These are phyloP conservation scores for Trachelus stipa DNA, from an alignment of 2,888 invertebrate genomes.

Conservation along the genomic window DNA sequence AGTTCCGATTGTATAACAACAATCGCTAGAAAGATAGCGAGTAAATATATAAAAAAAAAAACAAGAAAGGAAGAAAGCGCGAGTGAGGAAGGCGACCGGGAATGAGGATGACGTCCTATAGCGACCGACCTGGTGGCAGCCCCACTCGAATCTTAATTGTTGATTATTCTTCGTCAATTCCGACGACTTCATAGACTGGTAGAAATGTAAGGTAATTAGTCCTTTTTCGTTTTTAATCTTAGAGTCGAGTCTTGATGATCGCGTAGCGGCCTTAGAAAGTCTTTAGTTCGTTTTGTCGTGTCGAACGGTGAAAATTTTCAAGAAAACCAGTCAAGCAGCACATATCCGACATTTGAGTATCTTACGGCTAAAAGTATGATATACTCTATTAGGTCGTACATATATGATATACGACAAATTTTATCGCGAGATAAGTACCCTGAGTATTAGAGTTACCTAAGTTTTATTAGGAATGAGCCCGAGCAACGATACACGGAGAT, in stretches of 20 bases:
- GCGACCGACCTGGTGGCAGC: background rate
- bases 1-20: background rate
- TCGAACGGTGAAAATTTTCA: background rate
- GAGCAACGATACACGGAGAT: background rate
- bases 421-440: background rate
- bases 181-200: slow-evolving; percentile 51
- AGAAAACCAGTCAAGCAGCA: background rate
- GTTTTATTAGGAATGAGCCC: background rate
- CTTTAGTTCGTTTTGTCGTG: slow-evolving; percentile 20
- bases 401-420: background rate
- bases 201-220: slow-evolving; percentile 32
- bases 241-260: slow-evolving; percentile 15
- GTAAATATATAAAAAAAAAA: background rate
- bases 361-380: background rate
- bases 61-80: background rate
- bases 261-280: slow-evolving; percentile 35
- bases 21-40: background rate
- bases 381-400: background rate
- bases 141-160: slow-evolving; percentile 27
- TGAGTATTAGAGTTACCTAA: background rate
- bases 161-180: slow-evolving; percentile 40
- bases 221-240: slow-evolving; percentile 16
- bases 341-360: background rate
- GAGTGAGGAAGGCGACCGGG: background rate
- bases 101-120: background rate